Conservation (phyloP, 2,113 vertebrate genomes). For the Stegastes partitus region DNA sequence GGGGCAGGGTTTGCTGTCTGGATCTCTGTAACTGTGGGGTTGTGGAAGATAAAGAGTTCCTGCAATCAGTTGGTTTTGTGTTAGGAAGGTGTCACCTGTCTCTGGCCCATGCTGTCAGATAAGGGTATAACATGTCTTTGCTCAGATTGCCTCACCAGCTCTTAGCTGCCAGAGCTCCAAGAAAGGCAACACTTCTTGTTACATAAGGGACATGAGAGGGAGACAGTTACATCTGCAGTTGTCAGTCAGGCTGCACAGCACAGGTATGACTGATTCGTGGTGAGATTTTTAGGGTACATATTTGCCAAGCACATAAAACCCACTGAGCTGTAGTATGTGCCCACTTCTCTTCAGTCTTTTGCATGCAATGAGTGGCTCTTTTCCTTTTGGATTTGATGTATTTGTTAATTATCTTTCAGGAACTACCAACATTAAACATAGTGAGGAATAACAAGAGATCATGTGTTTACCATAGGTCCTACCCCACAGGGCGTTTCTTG, state of each 20-base stretch:
- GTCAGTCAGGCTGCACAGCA: constrained; percentile 30
- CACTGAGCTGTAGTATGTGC: constrained; percentile 9
- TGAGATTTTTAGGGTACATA: constrained; percentile 37
- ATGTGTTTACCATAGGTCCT: constrained; percentile 20
- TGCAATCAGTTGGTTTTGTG: constrained; percentile 60
- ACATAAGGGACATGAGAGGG: constrained; percentile 37
- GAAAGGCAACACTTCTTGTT: constrained; percentile 35
- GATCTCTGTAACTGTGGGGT: constrained; percentile 32
- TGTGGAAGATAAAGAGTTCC: constrained; percentile 65
- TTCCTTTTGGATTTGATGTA: background rate
- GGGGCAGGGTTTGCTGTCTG: constrained; percentile 20
- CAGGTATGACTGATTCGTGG: constrained; percentile 29
- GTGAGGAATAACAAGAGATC: constrained; percentile 10
- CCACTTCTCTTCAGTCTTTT: constrained; percentile 16
- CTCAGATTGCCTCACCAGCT: constrained; percentile 47
- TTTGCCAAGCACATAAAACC: constrained; percentile 29
- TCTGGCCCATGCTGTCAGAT: constrained; percentile 60
- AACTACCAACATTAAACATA: constrained; percentile 10
- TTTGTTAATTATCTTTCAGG: constrained; percentile 8
- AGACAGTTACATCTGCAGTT: constrained; percentile 46
- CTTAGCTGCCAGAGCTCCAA: constrained; percentile 27
- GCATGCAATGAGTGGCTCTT: background rate
- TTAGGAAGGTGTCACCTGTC: constrained; percentile 52
- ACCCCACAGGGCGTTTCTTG: background rate
- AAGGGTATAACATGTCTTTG: constrained; percentile 49